A percentile compares a stretch with the other conserved stretches of the same genome.
Conservation (phyloP, 2,888 invertebrate genomes). For the Dolichomitus sp. region DNA sequence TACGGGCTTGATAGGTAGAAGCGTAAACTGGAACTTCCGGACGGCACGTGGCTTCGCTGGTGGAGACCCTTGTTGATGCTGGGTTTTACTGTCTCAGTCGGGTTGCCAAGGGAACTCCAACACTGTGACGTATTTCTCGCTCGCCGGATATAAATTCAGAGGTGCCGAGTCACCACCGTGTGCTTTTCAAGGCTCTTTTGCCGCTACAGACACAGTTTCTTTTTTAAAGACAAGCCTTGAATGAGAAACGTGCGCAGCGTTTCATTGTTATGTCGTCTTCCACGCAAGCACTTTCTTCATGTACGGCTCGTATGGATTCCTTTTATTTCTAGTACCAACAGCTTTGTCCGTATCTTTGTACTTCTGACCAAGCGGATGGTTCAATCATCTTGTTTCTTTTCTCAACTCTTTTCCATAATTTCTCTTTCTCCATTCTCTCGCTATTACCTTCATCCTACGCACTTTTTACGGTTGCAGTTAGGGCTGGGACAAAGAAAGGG, state of each 20-base stretch:
- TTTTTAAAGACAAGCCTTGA: background rate
- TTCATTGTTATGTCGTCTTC: slow-evolving; percentile 35
- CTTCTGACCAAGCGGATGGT: slow-evolving; percentile 44
- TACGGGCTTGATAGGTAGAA: slow-evolving; percentile 51
- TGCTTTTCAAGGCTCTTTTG: slow-evolving; percentile 27
- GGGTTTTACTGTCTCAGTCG: slow-evolving; percentile 34
- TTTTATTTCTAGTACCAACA: slow-evolving; percentile 25
- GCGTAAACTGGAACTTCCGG: slow-evolving; percentile 51
- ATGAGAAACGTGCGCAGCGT: background rate
- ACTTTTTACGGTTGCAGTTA: slow-evolving; percentile 31
- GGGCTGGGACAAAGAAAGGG: slow-evolving; percentile 53
- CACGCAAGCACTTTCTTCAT: slow-evolving; percentile 9
- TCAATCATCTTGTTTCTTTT: slow-evolving; percentile 40
- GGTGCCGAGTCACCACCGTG: slow-evolving; percentile 29
- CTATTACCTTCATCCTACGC: slow-evolving; percentile 45
- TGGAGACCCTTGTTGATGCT: slow-evolving; percentile 16
- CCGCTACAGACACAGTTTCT: slow-evolving; percentile 21
- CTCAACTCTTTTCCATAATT: slow-evolving; percentile 22
- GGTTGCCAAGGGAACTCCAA: slow-evolving; percentile 36
- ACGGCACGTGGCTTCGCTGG: slow-evolving; percentile 56
- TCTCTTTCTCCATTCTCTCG: slow-evolving; percentile 39
- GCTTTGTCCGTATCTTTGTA: slow-evolving; percentile 36
- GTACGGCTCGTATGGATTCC: background rate
- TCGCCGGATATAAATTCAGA: slow-evolving; percentile 45
- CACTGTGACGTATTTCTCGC: slow-evolving; percentile 42